Base-by-base conservation (phyloP, 2,888 invertebrate species). In the Agrotis segetum region DNA sequence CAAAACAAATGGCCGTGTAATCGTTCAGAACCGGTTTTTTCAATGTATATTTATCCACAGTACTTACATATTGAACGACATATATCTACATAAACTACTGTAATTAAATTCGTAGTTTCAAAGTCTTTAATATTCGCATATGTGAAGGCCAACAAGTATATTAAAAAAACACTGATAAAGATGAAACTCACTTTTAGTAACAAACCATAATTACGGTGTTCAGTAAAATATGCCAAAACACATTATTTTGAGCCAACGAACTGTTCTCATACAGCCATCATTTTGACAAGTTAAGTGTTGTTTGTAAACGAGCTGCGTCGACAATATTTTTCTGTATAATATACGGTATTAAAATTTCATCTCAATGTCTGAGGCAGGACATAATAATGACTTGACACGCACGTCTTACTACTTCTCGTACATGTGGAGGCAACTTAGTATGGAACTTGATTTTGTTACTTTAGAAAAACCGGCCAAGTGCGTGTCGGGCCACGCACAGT, bases 241-340 rank as follows among this genome's bases (percentile, higher is more conserved):
- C 77, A 86, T 89, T 56, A 56, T 34, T 19, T 89, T 87, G 85
- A 81, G 74, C 66, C 74, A 75, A 77, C 81, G 77, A 82, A 82
- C 83, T 85, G 83, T 85, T 86, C 83, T 89, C 83, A 85, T 81
- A 82, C 85, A 80, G 83, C 84, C 86, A 88, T 86, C 84, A 82
- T 88, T 90, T 87, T 88, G 90, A 90, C 85, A 89, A 83, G 79
- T 78, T 89, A 92, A 92, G 86, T 90, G 87, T 74, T 67, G 79
- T 85, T 85, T 88, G 88, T 89, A 88, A 90, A 86, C 87, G 83
- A 85, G 78, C 77, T 74, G 82, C 83, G 87, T 88, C 90, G 87
- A 89, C 90, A 89, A 89, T 91, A 88, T 88, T 89, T 91, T 88
- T 87, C 82, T 82, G 84, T 83, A 88, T 88, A 89, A 91, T 91